Base-by-base conservation (phyloP, 2,113 vertebrate species). In the Brachypteracias leptosomus region DNA sequence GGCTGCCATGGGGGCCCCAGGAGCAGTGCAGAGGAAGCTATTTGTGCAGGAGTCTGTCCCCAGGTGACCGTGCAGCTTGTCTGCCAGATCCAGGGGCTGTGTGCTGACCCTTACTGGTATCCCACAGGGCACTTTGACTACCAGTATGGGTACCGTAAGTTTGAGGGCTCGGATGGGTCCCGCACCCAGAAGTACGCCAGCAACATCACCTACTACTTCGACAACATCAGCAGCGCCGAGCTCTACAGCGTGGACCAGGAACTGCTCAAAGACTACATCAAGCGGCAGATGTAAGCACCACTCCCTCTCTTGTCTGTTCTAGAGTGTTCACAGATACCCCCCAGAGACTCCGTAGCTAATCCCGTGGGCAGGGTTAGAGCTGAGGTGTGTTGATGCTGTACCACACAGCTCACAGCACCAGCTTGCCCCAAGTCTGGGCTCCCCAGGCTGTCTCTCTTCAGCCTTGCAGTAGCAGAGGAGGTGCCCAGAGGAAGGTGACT, bases 261-360 rank as follows among this genome's bases (percentile, higher is more conserved):
- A 89, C 98, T 99, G 94, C 99, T 99, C 61, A 99, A 99, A 95
- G 99, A 99, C 97, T 99, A 99, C 97, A 99, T 99, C 98, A 99
- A 99, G 97, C 98, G 99, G 52, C 99, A 99, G 97, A 99, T 99
- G 99, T 99, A 96, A 98, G 99, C 97, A 66, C 6, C 12, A 6
- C 6, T 54, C 77, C 86, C 28, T 71, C 51, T 72, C 33, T 75
- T 61, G 12, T 52, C 40, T 4, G 18, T 38, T 24, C 0, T 0
- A 31, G 55, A 44, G 18, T 35, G 19, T 54, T 65, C 31, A 33
- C 59, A 51, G 18, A 16, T 31, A 25, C 29, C 13, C 6, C 22
- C 11, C 66, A 47, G 88, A n/a, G 28, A 5, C 44, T 51, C 28
- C 4, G 0, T 55, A n/a, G 28, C 49, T 77, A 22, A 16, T 66